Conservation (phyloP, 30 jellyfish, hydroid and myxozoan genomes). For the Hydra vulgaris region DNA sequence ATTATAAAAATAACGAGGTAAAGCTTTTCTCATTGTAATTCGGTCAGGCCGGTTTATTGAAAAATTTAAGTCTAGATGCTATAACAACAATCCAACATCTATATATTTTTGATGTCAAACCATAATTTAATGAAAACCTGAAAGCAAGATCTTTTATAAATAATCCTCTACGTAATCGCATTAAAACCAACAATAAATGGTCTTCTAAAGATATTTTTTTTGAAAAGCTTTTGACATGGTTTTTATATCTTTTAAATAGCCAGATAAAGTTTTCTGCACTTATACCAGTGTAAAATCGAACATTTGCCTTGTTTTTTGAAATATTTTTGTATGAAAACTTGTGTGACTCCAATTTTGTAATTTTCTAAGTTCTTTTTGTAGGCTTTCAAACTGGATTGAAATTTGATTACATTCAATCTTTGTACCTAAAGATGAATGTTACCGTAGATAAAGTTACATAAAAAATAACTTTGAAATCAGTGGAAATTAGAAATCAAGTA, state of each 20-base stretch:
- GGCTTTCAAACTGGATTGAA: neutral
- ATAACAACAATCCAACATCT: neutral
- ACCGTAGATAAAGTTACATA: neutral
- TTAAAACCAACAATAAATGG: neutral
- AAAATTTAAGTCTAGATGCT: neutral
- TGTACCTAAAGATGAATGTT: neutral
- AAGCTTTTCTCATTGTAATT: neutral
- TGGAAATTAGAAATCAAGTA: neutral
- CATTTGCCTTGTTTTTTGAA: too few relatives aligned
- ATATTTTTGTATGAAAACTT: too few relatives aligned
- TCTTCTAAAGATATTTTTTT: neutral
- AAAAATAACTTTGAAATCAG: neutral
- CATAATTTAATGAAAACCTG: neutral
- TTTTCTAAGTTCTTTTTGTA: neutral
- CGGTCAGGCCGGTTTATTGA: neutral
- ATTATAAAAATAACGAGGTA: neutral
- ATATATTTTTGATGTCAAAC: neutral
- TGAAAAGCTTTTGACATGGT: neutral
- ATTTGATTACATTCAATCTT: neutral
- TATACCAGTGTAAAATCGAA: too few relatives aligned
- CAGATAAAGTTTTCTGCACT: too few relatives aligned
- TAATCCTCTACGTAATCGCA: neutral
- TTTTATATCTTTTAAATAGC: too few relatives aligned
- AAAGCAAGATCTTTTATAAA: neutral
- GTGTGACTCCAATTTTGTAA: neutral